Evolutionary conservation across 2,888 invertebrate genomes (phyloP).

Genomic region (Salticus scenicus): DNA sequence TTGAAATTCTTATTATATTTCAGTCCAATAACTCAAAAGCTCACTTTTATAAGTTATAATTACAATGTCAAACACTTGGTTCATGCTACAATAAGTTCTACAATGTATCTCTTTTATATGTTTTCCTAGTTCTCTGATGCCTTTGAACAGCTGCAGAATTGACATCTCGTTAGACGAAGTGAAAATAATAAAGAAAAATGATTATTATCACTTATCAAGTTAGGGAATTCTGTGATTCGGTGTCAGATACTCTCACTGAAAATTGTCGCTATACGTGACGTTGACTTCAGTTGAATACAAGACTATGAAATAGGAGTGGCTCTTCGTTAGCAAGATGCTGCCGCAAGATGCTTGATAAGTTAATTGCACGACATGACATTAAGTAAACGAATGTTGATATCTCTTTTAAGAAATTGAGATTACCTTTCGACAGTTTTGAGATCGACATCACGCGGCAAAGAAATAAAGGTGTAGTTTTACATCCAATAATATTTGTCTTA

Average conservation of each 20-base stretch:
- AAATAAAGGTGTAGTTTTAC: no score
- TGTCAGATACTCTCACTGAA: background rate
- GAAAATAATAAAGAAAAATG: background rate
- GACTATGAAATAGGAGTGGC: background rate
- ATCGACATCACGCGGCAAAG: no score
- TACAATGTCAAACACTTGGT: no score
- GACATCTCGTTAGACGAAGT: background rate
- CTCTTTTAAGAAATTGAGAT: background rate
- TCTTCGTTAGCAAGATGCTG: background rate
- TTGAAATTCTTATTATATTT: no score
- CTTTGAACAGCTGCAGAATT: background rate
- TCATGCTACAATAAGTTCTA: no score
- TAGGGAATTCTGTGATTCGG: background rate
- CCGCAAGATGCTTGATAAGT: background rate
- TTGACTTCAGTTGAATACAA: background rate
- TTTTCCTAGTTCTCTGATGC: background rate
- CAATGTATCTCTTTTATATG: no score
- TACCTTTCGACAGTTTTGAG: background rate
- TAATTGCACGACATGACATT: background rate
- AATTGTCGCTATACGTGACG: background rate
- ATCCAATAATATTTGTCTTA: no score
- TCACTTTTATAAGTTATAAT: no score
- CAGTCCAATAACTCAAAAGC: no score
- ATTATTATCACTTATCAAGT: background rate
- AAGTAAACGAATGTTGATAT: background rate